Base-by-base conservation (phyloP, 2,888 invertebrate genomes). In the Merodon equestris region DNA sequence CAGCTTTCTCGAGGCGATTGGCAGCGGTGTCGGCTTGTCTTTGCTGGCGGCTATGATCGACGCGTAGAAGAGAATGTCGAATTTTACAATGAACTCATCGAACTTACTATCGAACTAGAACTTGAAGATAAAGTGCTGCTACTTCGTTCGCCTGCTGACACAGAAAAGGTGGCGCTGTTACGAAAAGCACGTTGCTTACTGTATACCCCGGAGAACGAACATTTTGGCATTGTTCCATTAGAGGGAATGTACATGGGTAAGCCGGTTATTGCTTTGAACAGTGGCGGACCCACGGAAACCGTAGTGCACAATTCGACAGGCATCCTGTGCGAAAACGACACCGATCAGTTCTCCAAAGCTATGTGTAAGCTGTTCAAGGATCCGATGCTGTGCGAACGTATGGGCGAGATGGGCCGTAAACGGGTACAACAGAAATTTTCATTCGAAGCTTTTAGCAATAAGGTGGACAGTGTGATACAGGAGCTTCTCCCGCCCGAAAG, bases 181-280 rank as follows among this genome's bases (percentile, higher is more conserved):
- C 90, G 91, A 38, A 90, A 92, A 67, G 94, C 95, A 83, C 91
- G 93, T 63, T 94, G 95, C 81, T 89, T 99, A 15, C 86, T 99
- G 17, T 99, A 99, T 86, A 99, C 99, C 7, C 99, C 99, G 1
- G 93, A 94, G 1, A 95, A 96, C 87, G 99, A 99, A 88, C 99
- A 99, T 90, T 99, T 99, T 90, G 99, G 99, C 4, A 99, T 99
- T 84, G 99, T 99, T 9, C 99, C 99, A 0, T 90, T 99, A 61
- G 99, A 99, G 90, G 98, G 98, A 0, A 99, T 99, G 99, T 96
- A 96, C 86, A 93, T 94, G 86, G 91, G 92, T 2, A 95, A 96
- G 85, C 98, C 99, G 3, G 98, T 99, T 0, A 93, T 99, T 82
- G 99, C 99, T 0, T 94, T 96, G 0, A 95, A 96, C 85, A 96